Conservation (phyloP, 1,140 invertebrate genomes). For the Amyelois transitella region DNA sequence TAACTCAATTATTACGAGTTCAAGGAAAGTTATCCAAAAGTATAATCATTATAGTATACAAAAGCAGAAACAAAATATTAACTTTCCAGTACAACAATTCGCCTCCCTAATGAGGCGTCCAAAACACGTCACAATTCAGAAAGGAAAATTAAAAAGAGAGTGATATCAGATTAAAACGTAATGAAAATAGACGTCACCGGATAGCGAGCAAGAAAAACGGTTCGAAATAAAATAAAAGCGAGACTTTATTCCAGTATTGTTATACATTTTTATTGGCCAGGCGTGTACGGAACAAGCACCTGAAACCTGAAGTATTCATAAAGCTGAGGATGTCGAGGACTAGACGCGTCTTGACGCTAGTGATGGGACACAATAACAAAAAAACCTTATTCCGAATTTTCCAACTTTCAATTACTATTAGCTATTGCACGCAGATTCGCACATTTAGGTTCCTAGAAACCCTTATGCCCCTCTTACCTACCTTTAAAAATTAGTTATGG, state of each 20-base stretch:
- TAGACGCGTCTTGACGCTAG: slow-evolving; percentile 23
- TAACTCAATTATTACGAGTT: too few relatives aligned
- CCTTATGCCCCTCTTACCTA: too few relatives aligned
- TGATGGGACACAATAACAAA: slow-evolving; percentile 9
- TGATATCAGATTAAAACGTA: neutral
- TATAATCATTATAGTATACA: too few relatives aligned
- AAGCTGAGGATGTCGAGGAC: slow-evolving; percentile 22
- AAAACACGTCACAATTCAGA: neutral
- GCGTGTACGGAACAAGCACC: slow-evolving; percentile 20
- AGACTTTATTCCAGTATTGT: neutral
- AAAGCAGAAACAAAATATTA: neutral
- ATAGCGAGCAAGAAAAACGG: neutral
- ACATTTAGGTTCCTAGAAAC: too few relatives aligned
- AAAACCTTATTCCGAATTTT: neutral
- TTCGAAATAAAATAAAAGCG: neutral
- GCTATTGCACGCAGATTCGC: too few relatives aligned
- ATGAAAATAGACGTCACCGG: neutral
- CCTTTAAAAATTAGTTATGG: too few relatives aligned
- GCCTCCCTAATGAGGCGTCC: neutral
- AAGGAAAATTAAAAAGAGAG: neutral
- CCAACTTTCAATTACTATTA: too few relatives aligned
- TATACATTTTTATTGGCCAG: slow-evolving; percentile 15
- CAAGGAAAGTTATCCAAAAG: too few relatives aligned
- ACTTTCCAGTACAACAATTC: neutral
- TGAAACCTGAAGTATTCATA: slow-evolving; percentile 31